Percentiles rank a stretch among this genome's conserved stretches.
Conservation (phyloP, 2,888 invertebrate species). For the Diabrotica balteata region DNA sequence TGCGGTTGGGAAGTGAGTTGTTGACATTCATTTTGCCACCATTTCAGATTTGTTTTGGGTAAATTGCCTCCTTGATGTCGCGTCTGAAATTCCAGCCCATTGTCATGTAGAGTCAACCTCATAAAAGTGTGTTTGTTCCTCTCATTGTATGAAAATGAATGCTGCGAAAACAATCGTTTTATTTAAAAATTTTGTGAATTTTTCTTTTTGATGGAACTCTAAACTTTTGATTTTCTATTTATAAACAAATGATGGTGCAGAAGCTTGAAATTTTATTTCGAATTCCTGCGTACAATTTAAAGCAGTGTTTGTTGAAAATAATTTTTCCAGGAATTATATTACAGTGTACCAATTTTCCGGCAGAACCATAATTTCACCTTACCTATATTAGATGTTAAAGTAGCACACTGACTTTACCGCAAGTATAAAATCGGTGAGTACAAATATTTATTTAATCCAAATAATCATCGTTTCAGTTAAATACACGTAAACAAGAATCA, state of each 20-base stretch:
- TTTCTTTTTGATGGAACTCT: background rate
- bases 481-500: too few relatives aligned
- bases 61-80: slow-evolving; percentile 39
- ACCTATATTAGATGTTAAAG: too few relatives aligned
- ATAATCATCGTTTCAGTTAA: too few relatives aligned
- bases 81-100: slow-evolving; percentile 41
- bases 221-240: background rate
- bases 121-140: slow-evolving; percentile 17
- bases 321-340: too few relatives aligned
- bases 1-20: slow-evolving; percentile 24
- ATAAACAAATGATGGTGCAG: background rate
- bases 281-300: too few relatives aligned
- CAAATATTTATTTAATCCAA: too few relatives aligned
- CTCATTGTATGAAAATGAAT: slow-evolving; percentile 14
- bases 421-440: too few relatives aligned
- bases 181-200: background rate
- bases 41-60: slow-evolving; percentile 44
- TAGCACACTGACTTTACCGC: too few relatives aligned
- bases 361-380: too few relatives aligned
- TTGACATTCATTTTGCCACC: slow-evolving; percentile 45
- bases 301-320: too few relatives aligned
- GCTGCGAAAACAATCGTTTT: slow-evolving; percentile 8
- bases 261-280: too few relatives aligned
- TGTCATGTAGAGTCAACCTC: slow-evolving; percentile 42
- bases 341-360: too few relatives aligned